phyloP scores from a whole-genome alignment of 2,888 invertebrate genomes.

The Pristionchus japonicus region DNA sequence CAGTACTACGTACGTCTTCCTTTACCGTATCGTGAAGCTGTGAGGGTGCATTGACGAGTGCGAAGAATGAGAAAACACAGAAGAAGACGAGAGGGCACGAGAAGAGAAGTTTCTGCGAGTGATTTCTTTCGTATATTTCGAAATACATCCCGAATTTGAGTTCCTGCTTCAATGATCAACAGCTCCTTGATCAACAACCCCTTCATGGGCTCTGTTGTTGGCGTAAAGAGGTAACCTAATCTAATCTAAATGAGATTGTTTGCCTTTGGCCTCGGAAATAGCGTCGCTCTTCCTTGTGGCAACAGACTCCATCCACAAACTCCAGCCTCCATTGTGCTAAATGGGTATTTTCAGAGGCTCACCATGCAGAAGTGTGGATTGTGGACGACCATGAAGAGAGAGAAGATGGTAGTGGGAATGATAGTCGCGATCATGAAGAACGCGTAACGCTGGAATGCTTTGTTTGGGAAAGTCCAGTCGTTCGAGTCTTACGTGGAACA shows the following conservation, averaged over 20 bases:
- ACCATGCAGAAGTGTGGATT: not conserved
- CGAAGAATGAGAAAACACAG: conserved; percentile 31
- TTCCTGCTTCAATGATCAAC: not conserved
- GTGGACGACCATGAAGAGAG: conserved; percentile 28
- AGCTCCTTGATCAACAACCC: not conserved
- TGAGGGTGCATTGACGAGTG: not conserved
- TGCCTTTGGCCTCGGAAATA: not conserved
- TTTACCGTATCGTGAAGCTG: not conserved
- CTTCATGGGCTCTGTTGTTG: not conserved
- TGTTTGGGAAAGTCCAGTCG: not conserved
- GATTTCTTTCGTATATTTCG: too few species aligned
- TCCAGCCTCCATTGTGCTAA: not conserved
- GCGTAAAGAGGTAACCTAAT: not conserved
- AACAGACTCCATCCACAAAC: not conserved
- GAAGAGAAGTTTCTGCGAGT: not conserved
- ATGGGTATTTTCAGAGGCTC: not conserved
- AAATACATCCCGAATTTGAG: not conserved
- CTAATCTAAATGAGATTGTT: not conserved
- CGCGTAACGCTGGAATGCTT: not conserved
- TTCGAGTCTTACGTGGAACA: conserved; percentile 12
- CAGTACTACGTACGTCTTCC: not conserved
- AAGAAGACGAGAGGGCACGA: not conserved
- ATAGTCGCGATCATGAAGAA: conserved; percentile 44
- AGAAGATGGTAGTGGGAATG: conserved; percentile 37
- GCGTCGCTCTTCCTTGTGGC: not conserved